Percentiles rank a stretch among this genome's conserved stretches.
Evolutionary conservation across 2,888 invertebrate species (phyloP).

Genomic region (Sussaba pulchella): DNA sequence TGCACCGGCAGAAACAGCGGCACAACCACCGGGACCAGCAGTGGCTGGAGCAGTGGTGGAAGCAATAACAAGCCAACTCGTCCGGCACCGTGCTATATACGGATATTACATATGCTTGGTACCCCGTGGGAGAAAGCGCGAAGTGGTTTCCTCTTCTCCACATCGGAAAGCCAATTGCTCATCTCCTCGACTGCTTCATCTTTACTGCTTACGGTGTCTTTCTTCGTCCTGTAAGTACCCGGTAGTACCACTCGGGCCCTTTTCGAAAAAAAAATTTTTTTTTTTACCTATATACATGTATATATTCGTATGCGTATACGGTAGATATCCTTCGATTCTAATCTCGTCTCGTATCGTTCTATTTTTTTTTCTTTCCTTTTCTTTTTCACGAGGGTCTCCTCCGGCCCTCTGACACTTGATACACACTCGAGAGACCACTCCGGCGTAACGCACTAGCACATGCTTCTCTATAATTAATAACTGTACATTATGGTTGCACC

Average conservation of each 20-base stretch:
- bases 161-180: constrained; percentile 50
- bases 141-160: constrained; percentile 52
- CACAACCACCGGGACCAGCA: background rate
- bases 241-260: constrained; percentile 1
- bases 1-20: background rate
- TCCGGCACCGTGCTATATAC: constrained; percentile 1
- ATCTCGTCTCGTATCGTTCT: constrained; percentile 9
- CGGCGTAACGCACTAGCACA: constrained; percentile 5
- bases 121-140: constrained; percentile 61
- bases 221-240: background rate
- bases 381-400: constrained; percentile 7
- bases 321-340: background rate
- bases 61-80: constrained; percentile 12
- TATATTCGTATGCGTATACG: too few species aligned
- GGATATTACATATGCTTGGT: constrained; percentile 13
- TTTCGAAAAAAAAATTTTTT: background rate
- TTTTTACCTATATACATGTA: background rate
- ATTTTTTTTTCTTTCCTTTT: background rate
- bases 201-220: constrained; percentile 29
- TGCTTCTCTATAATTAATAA: constrained; percentile 22
- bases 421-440: background rate
- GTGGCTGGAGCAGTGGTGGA: too few species aligned
- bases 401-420: constrained; percentile 18
- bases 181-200: constrained; percentile 26
- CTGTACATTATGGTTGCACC: constrained; percentile 7